Evolutionary conservation across 1,140 invertebrate genomes (phyloP), one percentile per base, ranked within the genome.

Genomic region (Sycobia sp.): DNA sequence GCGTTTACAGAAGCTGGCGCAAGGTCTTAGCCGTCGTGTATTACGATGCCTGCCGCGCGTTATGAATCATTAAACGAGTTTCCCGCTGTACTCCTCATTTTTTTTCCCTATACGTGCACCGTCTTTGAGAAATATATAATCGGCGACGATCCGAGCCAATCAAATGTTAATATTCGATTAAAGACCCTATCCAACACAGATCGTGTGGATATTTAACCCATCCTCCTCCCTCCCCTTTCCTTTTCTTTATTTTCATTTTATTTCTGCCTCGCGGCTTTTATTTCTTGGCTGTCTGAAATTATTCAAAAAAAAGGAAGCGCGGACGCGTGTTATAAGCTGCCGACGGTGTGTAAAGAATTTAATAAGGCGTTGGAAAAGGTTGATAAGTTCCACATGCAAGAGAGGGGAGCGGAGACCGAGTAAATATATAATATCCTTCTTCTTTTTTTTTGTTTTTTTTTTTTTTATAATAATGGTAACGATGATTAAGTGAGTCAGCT

Each of bases 1-100:
- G 53, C 53, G 38, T 43, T 55, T 29, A 43, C 53, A 55, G 53
- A 55, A 55, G 38, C 53, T 55, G 53, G 23, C n/a, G n/a, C 53
- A 43, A 55, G 53, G 53, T 22, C 27, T 50, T 61, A 39, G 18
- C 43, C 38, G n/a, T n/a, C n/a, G 54, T 11, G 18, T 29, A 14
- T 25, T 22, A 34, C 34, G 53, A 50, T 23, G n/a, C 47, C 36
- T n/a, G n/a, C n/a, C n/a, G 11, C n/a, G 34, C 10, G 36, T 51
- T 65, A 16, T 16, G 34, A 56, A 38, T 34, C 23, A 38, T 56
- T 23, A 47, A 59, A 49, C 43, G 43, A 55, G 47, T 50, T 29
- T 61, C 32, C 38, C 16, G 11, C 16, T n/a, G n/a, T n/a, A n/a
- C n/a, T n/a, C n/a, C n/a, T n/a, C 20, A 36, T 39, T 53, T 53